These are phyloP conservation scores for Cephus nigrinus DNA, from an alignment of 2,888 invertebrate genomes.

Conservation along the genomic window DNA sequence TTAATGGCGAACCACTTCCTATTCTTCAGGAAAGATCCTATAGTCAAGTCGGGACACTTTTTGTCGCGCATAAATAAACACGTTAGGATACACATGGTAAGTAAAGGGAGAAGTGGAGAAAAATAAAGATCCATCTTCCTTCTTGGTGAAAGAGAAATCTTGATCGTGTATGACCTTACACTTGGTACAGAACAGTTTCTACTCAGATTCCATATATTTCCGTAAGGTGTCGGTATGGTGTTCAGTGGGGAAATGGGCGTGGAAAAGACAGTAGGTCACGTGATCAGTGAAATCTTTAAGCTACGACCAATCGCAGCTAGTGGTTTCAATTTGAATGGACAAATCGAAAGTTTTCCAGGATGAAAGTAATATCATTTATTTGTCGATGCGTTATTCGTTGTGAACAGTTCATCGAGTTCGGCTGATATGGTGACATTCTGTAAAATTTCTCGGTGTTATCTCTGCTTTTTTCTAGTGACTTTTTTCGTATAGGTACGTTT, in stretches of 20 bases:
- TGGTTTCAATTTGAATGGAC: slow-evolving; percentile 14
- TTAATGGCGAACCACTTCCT: slow-evolving; percentile 54
- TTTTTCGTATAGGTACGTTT: not conserved
- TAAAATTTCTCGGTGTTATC: not conserved
- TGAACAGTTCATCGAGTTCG: not conserved
- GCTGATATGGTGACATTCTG: not conserved
- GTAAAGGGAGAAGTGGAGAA: slow-evolving; percentile 9
- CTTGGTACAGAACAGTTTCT: not conserved
- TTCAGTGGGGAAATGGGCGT: not conserved
- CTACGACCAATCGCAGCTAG: slow-evolving; percentile 7
- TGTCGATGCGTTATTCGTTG: not conserved
- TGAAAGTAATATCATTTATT: not conserved
- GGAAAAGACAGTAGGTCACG: not conserved
- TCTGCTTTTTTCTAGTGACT: not conserved
- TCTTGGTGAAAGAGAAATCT: not conserved
- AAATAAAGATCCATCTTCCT: slow-evolving; percentile 8
- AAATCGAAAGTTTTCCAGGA: slow-evolving; percentile 13
- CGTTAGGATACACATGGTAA: slow-evolving; percentile 19
- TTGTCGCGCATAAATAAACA: not conserved
- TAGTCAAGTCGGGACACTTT: not conserved
- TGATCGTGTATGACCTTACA: not conserved
- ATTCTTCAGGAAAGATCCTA: slow-evolving; percentile 36
- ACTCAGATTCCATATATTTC: not conserved
- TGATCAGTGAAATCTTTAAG: not conserved
- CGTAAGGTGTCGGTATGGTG: not conserved